Evolutionary conservation across 1,140 invertebrate species (phyloP), one percentile per base, ranked within the genome.

Genomic region (Streblospio benedicti): DNA sequence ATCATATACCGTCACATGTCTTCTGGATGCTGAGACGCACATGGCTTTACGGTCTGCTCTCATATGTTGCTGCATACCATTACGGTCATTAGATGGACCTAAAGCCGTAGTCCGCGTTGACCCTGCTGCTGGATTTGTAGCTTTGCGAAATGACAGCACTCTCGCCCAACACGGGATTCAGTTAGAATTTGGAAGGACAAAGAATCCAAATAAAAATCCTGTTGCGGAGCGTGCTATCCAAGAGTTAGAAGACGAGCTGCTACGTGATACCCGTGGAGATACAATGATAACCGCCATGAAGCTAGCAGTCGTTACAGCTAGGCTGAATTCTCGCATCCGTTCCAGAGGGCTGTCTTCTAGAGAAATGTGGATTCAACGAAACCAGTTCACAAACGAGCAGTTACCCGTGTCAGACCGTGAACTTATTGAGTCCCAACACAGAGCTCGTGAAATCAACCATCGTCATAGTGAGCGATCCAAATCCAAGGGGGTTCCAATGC

Each of bases 151-250:
- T 4, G 60, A 67, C 32, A 31, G 63, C 25, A 23, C 52, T n/a
- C 44, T 67, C 16, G 12, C 49, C 20, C 41, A 30, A 20, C 51
- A 60, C 12, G 18, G 63, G 4, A 55, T 65, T 12, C 5, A 43
- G 2, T 38, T 62, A 38, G 63, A 65, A 43, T 25, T 67, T 35
- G 65, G 63, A 28, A 3, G 55, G 18, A 31, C 56, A 2, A 65
- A 67, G 43, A 67, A 67, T 41, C 4, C 12, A 6, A 65, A 65
- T 49, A 67, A 65, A 43, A 65, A 65, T 25, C 63, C 65, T 30
- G 60, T 65, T 41, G 57, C 65, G 20, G 65, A 65, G 44, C 62
- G 52, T 28, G 49, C 63, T 35, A 57, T 65, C 20, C 0, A 52
- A 31, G 50, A 25, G 33, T 4, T 31, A n/a, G 50, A 52, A 31